Evolutionary conservation across 2,113 vertebrate genomes (phyloP), one percentile per base, ranked within the genome.

Genomic region (Vidua macroura): DNA sequence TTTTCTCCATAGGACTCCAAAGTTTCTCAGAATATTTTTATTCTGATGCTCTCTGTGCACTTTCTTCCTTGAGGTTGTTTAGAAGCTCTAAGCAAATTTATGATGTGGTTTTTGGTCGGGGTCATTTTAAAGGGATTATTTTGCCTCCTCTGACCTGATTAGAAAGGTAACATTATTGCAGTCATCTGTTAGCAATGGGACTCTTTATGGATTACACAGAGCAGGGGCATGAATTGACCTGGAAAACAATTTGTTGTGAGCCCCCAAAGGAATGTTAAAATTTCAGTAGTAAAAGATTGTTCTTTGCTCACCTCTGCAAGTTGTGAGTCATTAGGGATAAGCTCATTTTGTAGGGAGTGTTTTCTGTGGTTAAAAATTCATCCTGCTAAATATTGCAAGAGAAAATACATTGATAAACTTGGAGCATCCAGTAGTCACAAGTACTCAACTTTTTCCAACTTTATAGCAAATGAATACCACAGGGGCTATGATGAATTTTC

Each of bases 381-480:
- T 88, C 51, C 89, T 77, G 84, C 67, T 95, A 83, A 95, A 93
- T 90, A 84, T 80, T 97, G 59, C 84, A 91, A 30, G 72, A 85
- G 70, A 48, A 90, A 85, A 83, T 77, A 51, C 30, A 43, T 58
- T 59, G 78, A 79, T 91, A 85, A 94, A 82, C 77, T 76, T 48
- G 53, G 53, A 80, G 83, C 2, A 6, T 28, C 53, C 13, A 37
- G 15, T 22, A 78, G 48, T 41, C 48, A 78, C 44, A 78, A 44
- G 33, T 18, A 51, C 15, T 41, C 37, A 59, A 67, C 69, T 59
- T 91, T 66, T 69, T 2, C 66, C 25, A 53, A 1, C 20, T 68
- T 88, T 28, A 10, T 20, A 52, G 48, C 21, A 94, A 77, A 88
- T 22, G 14, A 23, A 48, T 17, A 25, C 21, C 63, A 44, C 10